Evolutionary conservation across 2,113 vertebrate genomes (phyloP).

Genomic region (Antennarius striatus): DNA sequence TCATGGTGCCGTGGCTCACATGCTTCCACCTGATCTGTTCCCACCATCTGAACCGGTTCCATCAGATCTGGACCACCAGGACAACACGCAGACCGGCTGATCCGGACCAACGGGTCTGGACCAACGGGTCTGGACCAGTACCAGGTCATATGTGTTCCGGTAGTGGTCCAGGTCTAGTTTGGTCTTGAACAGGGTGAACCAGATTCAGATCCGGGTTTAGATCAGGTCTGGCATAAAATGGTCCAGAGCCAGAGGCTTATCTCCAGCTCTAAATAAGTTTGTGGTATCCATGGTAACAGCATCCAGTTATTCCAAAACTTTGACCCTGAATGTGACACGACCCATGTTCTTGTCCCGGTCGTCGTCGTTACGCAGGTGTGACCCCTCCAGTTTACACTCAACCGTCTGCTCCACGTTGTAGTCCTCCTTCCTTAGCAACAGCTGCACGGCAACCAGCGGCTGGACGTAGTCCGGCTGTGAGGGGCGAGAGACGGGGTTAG

Average conservation of each 20-base stretch:
- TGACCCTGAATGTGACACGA: slow-evolving; percentile 87
- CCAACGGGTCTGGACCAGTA: background rate
- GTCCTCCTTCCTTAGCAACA: slow-evolving; percentile 73
- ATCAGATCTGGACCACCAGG: too few relatives aligned
- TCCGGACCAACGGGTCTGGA: background rate
- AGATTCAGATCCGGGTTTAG: slow-evolving; percentile 11
- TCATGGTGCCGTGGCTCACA: too few relatives aligned
- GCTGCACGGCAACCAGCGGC: slow-evolving; percentile 90
- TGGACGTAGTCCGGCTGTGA: slow-evolving; percentile 81
- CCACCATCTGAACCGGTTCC: too few relatives aligned
- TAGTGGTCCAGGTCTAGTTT: slow-evolving; percentile 11
- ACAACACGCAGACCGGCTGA: too few relatives aligned
- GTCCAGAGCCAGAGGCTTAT: background rate
- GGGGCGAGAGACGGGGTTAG: slow-evolving; percentile 60
- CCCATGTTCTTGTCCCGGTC: slow-evolving; percentile 94
- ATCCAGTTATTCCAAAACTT: slow-evolving; percentile 77
- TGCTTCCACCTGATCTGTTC: too few relatives aligned
- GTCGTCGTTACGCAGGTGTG: slow-evolving; percentile 85
- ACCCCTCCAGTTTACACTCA: slow-evolving; percentile 88
- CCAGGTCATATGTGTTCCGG: background rate
- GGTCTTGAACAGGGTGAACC: background rate
- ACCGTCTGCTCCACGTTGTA: slow-evolving; percentile 80
- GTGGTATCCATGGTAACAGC: slow-evolving; percentile 12
- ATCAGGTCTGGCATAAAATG: slow-evolving; percentile 38
- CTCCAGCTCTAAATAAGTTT: slow-evolving; percentile 12